Base-by-base conservation (phyloP, 2,797 vertebrate species). In the Philypnodon macrostomus region DNA sequence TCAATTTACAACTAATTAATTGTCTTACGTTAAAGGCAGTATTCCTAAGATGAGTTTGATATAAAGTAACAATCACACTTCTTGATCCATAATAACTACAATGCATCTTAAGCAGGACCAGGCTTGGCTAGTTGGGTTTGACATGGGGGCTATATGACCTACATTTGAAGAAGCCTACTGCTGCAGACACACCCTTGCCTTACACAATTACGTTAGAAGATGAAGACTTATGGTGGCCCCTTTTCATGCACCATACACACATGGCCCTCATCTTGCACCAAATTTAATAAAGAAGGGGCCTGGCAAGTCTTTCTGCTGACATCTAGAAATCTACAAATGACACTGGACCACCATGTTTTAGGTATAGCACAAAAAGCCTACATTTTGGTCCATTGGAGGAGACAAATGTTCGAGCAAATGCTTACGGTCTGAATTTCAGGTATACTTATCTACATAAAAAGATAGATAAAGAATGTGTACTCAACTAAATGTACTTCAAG, bases 151-250 rank as follows among this genome's bases (percentile, higher is more conserved):
- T 19, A 42, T 42, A n/a, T 44, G 41, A 30, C 41, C 41, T 44
- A 44, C 14, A 18, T 44, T 31, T n/a, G 26, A n/a, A n/a, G 27
- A 27, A 29, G 10, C 23, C 5, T 14, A 2, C 38, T 15, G 38
- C 24, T 42, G 39, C 14, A 42, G n/a, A n/a, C 39, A 42, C 15
- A 11, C 41, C 41, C 24, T 27, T 29, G 23, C 9, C 27, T 30
- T 44, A 30, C 41, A 44, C 41, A 44, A 44, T 44, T 44, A 30
- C 18, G 15, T 44, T 44, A 44, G 18, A 12, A 44, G 31, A 44
- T 44, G 27, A 33, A 47, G 41, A 44, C 24, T 15, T 17, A 42
- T 29, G 12, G 24, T 12, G 24, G 41, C 16, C 26, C 16, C 15
- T 18, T 13, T 29, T 10, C 27, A 10, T 14, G 13, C 13, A 8